These are phyloP conservation scores for Nebria ingens DNA, from an alignment of 1,140 invertebrate genomes.

Conservation along the genomic window DNA sequence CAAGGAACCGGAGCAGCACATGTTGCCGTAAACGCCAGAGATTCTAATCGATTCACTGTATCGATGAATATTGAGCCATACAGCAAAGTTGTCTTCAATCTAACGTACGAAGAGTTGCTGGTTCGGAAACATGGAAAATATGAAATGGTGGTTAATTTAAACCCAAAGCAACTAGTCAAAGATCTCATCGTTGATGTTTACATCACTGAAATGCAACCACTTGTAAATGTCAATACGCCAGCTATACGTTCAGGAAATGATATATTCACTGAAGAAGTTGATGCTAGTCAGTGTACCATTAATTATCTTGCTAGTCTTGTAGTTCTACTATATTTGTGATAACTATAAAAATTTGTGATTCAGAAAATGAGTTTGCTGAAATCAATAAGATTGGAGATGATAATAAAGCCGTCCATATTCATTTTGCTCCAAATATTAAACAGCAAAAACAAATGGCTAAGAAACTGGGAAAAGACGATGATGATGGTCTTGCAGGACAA, in stretches of 20 bases:
- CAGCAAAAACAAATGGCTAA: conserved; percentile 36
- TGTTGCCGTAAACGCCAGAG: conserved; percentile 44
- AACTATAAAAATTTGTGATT: too few species aligned
- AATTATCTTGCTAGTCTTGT: neutral
- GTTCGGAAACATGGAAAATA: conserved; percentile 44
- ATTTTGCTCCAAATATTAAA: conserved; percentile 37
- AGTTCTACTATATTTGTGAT: too few species aligned
- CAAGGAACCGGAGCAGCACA: conserved; percentile 49
- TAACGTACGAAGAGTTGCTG: conserved; percentile 55
- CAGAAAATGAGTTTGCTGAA: conserved; percentile 16
- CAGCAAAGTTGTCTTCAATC: conserved; percentile 46
- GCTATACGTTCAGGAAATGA: conserved; percentile 48
- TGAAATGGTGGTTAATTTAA: conserved; percentile 49
- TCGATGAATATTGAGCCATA: conserved; percentile 49
- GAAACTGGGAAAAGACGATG: conserved; percentile 22
- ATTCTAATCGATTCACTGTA: conserved; percentile 53
- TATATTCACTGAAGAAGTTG: conserved; percentile 33
- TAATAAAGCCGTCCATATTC: conserved; percentile 16
- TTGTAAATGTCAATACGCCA: conserved; percentile 43
- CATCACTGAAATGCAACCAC: conserved; percentile 44
- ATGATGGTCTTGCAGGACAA: conserved; percentile 46
- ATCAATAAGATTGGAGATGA: conserved; percentile 20
- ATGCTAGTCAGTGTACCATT: conserved; percentile 26
- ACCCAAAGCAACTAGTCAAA: conserved; percentile 45
- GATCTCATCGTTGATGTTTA: conserved; percentile 45